These are phyloP conservation scores for Bostrychus sinensis DNA, from an alignment of 2,113 vertebrate species.

Conservation along the genomic window DNA sequence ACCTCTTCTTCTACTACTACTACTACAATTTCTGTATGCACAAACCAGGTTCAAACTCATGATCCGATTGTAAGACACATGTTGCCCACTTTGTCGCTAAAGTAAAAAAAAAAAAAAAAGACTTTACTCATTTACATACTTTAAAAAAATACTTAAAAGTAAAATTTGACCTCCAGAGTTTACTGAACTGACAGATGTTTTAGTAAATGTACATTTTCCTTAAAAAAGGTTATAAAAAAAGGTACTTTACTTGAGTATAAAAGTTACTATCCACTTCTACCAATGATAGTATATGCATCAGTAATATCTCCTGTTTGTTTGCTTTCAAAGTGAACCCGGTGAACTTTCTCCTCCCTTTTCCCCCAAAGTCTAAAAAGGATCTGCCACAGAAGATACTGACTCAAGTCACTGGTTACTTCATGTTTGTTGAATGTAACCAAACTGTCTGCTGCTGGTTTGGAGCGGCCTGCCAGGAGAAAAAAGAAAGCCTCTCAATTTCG, in stretches of 20 bases:
- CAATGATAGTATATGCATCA: conserved; percentile 12
- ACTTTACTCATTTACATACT: too few relatives aligned
- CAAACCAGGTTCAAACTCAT: too few relatives aligned
- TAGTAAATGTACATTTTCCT: too few relatives aligned
- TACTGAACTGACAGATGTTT: too few relatives aligned
- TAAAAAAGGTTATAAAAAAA: too few relatives aligned
- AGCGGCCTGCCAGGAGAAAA: conserved; percentile 61
- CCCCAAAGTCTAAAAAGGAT: conserved; percentile 37
- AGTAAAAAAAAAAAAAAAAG: too few relatives aligned
- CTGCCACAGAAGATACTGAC: conserved; percentile 55
- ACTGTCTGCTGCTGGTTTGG: conserved; percentile 68
- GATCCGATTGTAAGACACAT: too few relatives aligned
- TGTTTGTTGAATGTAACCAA: conserved; percentile 73
- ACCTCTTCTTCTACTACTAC: too few relatives aligned
- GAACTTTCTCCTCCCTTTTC: conserved; percentile 50
- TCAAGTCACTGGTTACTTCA: conserved; percentile 70
- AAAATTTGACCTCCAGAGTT: background rate
- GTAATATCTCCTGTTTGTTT: conserved; percentile 52
- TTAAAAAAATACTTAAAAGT: too few relatives aligned
- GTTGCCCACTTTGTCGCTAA: too few relatives aligned
- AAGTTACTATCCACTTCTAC: background rate
- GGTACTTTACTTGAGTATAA: too few relatives aligned
- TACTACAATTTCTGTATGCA: too few relatives aligned
- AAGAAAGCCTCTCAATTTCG: conserved; percentile 70
- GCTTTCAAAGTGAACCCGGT: conserved; percentile 59